phyloP scores from a whole-genome alignment of 2,113 vertebrate genomes.

The Strigops habroptila region DNA sequence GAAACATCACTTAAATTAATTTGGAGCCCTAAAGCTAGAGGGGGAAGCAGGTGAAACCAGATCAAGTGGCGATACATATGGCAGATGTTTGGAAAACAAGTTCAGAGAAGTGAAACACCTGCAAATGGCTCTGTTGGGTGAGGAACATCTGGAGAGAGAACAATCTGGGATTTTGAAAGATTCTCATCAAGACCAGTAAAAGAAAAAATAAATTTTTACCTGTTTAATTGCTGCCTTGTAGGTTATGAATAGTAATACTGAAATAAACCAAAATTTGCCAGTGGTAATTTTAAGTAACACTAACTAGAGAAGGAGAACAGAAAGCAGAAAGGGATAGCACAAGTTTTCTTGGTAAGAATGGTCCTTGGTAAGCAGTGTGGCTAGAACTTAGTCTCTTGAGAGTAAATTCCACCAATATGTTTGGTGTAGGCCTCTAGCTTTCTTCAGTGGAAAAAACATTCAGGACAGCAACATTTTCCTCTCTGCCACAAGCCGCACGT shows the following conservation, averaged over 20 bases:
- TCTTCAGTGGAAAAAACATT: neutral
- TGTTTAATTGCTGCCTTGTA: neutral
- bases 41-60: neutral
- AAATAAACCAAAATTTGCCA: neutral
- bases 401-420: neutral
- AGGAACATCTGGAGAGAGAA: neutral
- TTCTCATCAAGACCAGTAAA: neutral
- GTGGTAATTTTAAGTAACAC: neutral
- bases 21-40: neutral
- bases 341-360: neutral
- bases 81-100: neutral
- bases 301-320: neutral
- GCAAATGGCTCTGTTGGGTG: neutral
- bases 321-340: neutral
- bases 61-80: neutral
- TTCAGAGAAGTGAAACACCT: neutral
- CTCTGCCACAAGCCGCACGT: fast-evolving
- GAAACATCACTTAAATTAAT: neutral
- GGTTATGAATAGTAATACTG: neutral
- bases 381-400: neutral
- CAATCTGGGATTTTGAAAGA: neutral
- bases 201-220: neutral
- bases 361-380: neutral
- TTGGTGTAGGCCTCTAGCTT: neutral
- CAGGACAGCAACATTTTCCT: neutral